A percentile compares a stretch with the other conserved stretches of the same genome.
Evolutionary conservation across 2,888 invertebrate species (phyloP).

Genomic region (Lacanobia wlatinum): DNA sequence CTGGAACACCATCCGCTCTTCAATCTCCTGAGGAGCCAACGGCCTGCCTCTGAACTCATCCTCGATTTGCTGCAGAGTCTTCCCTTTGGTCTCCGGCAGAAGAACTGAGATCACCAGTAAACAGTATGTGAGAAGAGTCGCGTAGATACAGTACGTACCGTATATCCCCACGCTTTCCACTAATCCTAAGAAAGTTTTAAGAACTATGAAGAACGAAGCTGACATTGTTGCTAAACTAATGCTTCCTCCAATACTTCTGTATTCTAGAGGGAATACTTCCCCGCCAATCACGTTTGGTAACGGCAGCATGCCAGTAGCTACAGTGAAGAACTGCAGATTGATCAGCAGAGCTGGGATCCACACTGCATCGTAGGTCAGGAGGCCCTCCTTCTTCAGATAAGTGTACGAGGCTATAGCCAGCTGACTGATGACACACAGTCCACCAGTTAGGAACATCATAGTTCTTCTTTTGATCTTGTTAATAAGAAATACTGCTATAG

Average conservation of each 20-base stretch:
- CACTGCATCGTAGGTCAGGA: constrained; percentile 74
- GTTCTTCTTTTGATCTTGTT: constrained; percentile 91
- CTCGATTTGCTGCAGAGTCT: constrained; percentile 92
- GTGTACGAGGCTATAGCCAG: constrained; percentile 86
- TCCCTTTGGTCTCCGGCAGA: constrained; percentile 92
- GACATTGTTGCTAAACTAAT: constrained; percentile 91
- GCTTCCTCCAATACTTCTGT: constrained; percentile 91
- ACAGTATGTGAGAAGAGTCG: constrained; percentile 86
- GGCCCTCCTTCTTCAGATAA: constrained; percentile 72
- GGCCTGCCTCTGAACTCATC: constrained; percentile 85
- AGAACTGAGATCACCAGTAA: constrained; percentile 89
- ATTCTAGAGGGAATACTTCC: constrained; percentile 92
- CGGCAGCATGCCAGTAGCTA: constrained; percentile 91
- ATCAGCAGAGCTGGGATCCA: constrained; percentile 88
- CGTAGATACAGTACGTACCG: constrained; percentile 91
- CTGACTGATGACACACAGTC: constrained; percentile 90
- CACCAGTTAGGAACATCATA: constrained; percentile 90
- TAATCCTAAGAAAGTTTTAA: constrained; percentile 91
- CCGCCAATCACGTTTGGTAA: constrained; percentile 93
- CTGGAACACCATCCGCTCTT: constrained; percentile 74
- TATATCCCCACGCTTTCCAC: constrained; percentile 86
- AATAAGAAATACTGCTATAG: constrained; percentile 90
- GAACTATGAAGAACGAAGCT: constrained; percentile 90
- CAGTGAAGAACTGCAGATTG: constrained; percentile 89
- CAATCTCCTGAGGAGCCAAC: constrained; percentile 72